Evolutionary conservation across 2,888 invertebrate species (phyloP).

Genomic region (Brachynemurus nebulosus): DNA sequence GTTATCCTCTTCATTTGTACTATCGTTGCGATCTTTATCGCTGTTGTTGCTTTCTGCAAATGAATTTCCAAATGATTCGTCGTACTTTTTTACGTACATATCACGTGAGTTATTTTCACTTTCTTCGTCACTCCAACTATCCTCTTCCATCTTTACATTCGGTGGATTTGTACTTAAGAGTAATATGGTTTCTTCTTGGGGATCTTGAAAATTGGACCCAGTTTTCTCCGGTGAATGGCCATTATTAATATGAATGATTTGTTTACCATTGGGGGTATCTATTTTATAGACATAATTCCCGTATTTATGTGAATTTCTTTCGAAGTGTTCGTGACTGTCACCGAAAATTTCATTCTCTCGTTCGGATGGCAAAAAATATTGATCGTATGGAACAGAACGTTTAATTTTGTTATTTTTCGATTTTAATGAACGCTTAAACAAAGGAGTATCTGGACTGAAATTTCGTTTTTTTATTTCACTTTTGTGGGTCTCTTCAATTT

Average conservation of each 20-base stretch:
- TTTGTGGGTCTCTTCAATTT: background rate
- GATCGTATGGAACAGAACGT: background rate
- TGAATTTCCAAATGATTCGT: background rate
- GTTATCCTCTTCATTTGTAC: background rate
- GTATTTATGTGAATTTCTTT: background rate
- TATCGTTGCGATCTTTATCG: background rate
- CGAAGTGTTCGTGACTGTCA: background rate
- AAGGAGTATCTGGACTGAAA: background rate
- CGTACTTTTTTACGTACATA: too few species aligned
- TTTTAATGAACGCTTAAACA: too few species aligned
- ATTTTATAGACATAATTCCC: conserved; percentile 4
- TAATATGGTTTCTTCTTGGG: background rate
- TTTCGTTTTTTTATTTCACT: background rate
- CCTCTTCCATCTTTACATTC: background rate
- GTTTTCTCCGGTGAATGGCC: background rate
- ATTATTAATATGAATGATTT: background rate
- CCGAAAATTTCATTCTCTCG: conserved; percentile 4
- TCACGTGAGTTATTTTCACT: background rate
- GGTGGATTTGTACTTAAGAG: background rate
- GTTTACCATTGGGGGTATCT: background rate
- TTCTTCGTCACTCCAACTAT: background rate
- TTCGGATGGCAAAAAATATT: background rate
- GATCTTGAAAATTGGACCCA: background rate
- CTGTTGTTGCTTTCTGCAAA: background rate
- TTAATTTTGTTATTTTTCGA: too few species aligned